These are phyloP conservation scores for Patella depressa DNA, from an alignment of 2,888 invertebrate genomes.

Conservation along the genomic window DNA sequence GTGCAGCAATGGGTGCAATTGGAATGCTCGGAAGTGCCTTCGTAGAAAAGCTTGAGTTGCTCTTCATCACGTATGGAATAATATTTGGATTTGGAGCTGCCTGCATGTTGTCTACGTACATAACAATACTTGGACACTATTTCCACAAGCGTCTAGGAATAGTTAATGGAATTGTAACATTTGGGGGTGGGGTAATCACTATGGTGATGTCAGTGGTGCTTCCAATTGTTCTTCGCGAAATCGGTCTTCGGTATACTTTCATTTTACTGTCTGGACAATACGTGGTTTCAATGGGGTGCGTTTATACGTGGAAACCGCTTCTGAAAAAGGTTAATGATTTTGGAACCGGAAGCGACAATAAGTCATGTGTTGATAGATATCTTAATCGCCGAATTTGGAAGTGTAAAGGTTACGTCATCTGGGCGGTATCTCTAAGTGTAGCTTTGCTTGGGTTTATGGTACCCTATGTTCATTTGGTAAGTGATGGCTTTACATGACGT, in stretches of 20 bases:
- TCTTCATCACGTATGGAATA: slow-evolving; percentile 89
- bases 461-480: too few species aligned
- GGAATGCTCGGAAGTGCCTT: slow-evolving; percentile 88
- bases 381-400: slow-evolving; percentile 83
- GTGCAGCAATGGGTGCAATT: slow-evolving; percentile 82
- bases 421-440: slow-evolving; percentile 86
- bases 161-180: slow-evolving; percentile 90
- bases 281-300: slow-evolving; percentile 77
- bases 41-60: slow-evolving; percentile 78
- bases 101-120: slow-evolving; percentile 89
- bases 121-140: slow-evolving; percentile 92
- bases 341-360: slow-evolving; percentile 39
- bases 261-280: slow-evolving; percentile 78
- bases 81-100: slow-evolving; percentile 93
- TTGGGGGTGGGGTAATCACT: slow-evolving; percentile 91
- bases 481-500: too few species aligned
- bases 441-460: slow-evolving; percentile 90
- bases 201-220: slow-evolving; percentile 72
- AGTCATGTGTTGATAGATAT: slow-evolving; percentile 49
- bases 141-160: slow-evolving; percentile 85
- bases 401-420: slow-evolving; percentile 84
- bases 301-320: slow-evolving; percentile 59
- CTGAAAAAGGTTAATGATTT: slow-evolving; percentile 42
- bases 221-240: slow-evolving; percentile 42
- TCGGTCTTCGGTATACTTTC: slow-evolving; percentile 60